These are phyloP conservation scores for Rhadinocentrus ornatus DNA, from an alignment of 2,797 vertebrate species.

Conservation along the genomic window DNA sequence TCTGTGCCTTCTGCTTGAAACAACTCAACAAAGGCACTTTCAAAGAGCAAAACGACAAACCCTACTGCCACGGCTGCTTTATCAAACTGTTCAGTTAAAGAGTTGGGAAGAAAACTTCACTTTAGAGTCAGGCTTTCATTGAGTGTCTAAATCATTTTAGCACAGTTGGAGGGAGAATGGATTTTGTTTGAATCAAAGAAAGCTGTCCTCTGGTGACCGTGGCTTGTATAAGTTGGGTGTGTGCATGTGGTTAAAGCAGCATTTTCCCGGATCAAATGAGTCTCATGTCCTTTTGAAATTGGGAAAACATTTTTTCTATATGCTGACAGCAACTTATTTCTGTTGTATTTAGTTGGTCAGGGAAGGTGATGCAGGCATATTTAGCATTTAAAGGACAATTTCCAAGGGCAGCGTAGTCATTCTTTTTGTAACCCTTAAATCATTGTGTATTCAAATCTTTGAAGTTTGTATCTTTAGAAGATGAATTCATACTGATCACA, in stretches of 20 bases:
- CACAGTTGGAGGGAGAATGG: conserved; percentile 20
- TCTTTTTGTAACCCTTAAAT: conserved; percentile 24
- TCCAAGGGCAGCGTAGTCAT: conserved; percentile 13
- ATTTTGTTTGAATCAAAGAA: conserved; percentile 38
- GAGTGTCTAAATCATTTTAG: conserved; percentile 14
- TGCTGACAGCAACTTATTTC: conserved; percentile 8
- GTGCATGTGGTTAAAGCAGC: conserved; percentile 51
- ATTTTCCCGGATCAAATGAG: conserved; percentile 26
- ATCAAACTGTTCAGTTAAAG: conserved; percentile 96
- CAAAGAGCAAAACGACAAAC: conserved; percentile 99
- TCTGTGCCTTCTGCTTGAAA: conserved; percentile 98
- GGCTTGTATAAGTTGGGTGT: conserved; percentile 45
- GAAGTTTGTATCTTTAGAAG: conserved; percentile 40
- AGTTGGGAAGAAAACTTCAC: not conserved
- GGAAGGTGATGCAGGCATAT: conserved; percentile 9
- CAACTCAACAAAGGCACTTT: conserved; percentile 99
- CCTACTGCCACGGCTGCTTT: conserved; percentile 98
- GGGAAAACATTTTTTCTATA: conserved; percentile 1
- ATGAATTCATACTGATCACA: conserved; percentile 57
- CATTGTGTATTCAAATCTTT: conserved; percentile 37
- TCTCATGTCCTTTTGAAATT: conserved; percentile 22
- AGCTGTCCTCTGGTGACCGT: conserved; percentile 42
- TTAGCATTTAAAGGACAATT: conserved; percentile 24
- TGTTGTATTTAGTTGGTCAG: conserved; percentile 18
- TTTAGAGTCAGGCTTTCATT: conserved; percentile 21